These are phyloP conservation scores for Leucosticte australis DNA, from an alignment of 2,113 vertebrate species.

Conservation along the genomic window DNA sequence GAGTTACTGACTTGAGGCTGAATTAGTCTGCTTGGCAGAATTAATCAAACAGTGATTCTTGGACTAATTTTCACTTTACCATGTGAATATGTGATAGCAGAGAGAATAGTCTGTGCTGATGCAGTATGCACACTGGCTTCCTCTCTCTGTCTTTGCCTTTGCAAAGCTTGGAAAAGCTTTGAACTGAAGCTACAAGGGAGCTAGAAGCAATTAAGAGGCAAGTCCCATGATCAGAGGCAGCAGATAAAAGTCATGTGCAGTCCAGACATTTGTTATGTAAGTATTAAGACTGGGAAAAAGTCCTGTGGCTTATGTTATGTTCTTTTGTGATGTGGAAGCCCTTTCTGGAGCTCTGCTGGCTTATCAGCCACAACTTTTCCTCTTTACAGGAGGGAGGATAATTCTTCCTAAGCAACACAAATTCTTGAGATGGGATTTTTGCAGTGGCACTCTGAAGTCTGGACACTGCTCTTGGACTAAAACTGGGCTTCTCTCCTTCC, in stretches of 20 bases:
- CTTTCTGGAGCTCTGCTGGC: not conserved
- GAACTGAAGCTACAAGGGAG: not conserved
- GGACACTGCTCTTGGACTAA: not conserved
- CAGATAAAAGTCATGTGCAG: not conserved
- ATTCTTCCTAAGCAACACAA: not conserved
- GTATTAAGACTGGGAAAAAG: not conserved
- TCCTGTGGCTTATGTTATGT: not conserved
- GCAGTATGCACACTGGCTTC: not conserved
- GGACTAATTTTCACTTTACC: constrained; percentile 37
- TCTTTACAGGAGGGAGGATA: not conserved
- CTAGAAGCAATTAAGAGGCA: not conserved
- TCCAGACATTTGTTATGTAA: not conserved
- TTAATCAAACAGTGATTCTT: constrained; percentile 50
- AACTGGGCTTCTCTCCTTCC: not conserved
- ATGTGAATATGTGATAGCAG: not conserved
- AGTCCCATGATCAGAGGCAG: not conserved
- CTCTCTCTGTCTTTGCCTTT: not conserved
- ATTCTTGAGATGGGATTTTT: not conserved
- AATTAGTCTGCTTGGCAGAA: constrained; percentile 21
- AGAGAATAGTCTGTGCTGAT: not conserved
- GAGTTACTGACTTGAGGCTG: not conserved
- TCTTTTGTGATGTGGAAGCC: not conserved
- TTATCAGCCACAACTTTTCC: not conserved
- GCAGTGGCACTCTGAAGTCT: not conserved
- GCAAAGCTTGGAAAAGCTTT: not conserved